Conservation (phyloP, 2,888 invertebrate genomes). For the Phanerotoma sp. region DNA sequence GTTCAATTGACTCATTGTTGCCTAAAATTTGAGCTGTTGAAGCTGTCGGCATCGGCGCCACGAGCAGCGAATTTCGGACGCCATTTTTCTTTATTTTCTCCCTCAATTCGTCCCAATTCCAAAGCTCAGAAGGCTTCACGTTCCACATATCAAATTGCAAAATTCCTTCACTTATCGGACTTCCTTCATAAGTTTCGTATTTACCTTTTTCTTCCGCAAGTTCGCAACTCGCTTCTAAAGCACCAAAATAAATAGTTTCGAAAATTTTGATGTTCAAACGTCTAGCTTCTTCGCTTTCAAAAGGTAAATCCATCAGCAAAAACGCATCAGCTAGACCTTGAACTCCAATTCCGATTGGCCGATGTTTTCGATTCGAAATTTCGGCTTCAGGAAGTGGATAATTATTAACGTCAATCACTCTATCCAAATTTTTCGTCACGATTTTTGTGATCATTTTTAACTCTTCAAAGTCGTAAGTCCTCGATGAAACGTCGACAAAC, state of each 20-base stretch:
- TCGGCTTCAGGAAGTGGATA: conserved; percentile 64
- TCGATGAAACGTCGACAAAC: conserved; percentile 59
- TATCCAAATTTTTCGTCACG: conserved; percentile 63
- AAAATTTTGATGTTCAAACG: conserved; percentile 64
- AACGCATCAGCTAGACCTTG: conserved; percentile 67
- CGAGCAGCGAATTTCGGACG: conserved; percentile 63
- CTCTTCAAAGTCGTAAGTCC: conserved; percentile 61
- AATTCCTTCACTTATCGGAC: conserved; percentile 67
- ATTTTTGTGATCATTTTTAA: conserved; percentile 61
- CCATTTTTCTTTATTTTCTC: conserved; percentile 63
- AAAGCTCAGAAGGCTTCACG: conserved; percentile 61
- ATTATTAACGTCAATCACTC: conserved; percentile 65
- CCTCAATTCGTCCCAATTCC: conserved; percentile 62
- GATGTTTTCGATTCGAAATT: conserved; percentile 59
- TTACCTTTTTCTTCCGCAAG: conserved; percentile 60
- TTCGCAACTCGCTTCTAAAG: conserved; percentile 63
- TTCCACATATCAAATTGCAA: conserved; percentile 96
- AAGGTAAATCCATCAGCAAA: conserved; percentile 63
- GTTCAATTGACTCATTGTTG: conserved; percentile 67
- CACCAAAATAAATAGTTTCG: conserved; percentile 65
- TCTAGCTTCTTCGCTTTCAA: conserved; percentile 61
- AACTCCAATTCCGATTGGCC: conserved; percentile 59
- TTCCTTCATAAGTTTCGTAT: conserved; percentile 64
- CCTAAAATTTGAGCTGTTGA: conserved; percentile 69
- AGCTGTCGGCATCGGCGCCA: conserved; percentile 69